A percentile compares a stretch with the other conserved stretches of the same genome.
phyloP scores from a whole-genome alignment of 2,797 vertebrate genomes.

The Molossus molossus region DNA sequence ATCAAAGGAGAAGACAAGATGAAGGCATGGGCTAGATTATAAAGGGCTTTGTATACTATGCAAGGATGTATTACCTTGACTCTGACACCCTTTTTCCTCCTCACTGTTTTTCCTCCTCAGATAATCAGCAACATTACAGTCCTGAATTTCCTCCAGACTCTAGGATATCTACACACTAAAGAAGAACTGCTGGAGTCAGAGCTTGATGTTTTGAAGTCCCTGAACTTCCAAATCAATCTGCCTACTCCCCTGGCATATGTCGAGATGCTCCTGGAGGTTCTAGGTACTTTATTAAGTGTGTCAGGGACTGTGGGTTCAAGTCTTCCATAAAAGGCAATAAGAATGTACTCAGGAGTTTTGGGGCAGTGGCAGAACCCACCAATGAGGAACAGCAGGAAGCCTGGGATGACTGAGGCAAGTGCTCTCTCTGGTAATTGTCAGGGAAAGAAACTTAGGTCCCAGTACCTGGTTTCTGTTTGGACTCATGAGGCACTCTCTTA shows the following conservation, averaged over 20 bases:
- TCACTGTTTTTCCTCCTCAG: slow-evolving; percentile 87
- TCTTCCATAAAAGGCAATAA: slow-evolving; percentile 1
- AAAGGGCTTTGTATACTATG: background rate
- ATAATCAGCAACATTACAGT: slow-evolving; percentile 92
- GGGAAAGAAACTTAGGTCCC: slow-evolving; percentile 3
- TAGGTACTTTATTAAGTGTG: slow-evolving; percentile 91
- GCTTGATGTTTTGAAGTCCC: slow-evolving; percentile 93
- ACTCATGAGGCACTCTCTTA: slow-evolving; percentile 12
- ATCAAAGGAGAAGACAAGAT: background rate
- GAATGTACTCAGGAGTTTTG: background rate
- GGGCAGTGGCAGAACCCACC: background rate
- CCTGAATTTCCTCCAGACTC: slow-evolving; percentile 92
- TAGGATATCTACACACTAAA: slow-evolving; percentile 92
- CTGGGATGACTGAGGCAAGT: background rate
- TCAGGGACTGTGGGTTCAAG: background rate
- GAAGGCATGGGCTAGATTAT: background rate
- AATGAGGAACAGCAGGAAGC: background rate
- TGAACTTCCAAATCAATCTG: slow-evolving; percentile 93
- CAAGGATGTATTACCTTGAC: background rate
- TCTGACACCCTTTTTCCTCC: background rate
- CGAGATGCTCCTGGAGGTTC: slow-evolving; percentile 96
- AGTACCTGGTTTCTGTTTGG: slow-evolving; percentile 51
- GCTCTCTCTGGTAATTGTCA: background rate
- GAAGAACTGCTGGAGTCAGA: slow-evolving; percentile 94
- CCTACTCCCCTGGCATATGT: slow-evolving; percentile 93